A percentile compares a stretch with the other conserved stretches of the same genome.
These are phyloP conservation scores for Palythoa grandiflora DNA, from an alignment of 92 coral and sea anemone genomes.

Conservation along the genomic window DNA sequence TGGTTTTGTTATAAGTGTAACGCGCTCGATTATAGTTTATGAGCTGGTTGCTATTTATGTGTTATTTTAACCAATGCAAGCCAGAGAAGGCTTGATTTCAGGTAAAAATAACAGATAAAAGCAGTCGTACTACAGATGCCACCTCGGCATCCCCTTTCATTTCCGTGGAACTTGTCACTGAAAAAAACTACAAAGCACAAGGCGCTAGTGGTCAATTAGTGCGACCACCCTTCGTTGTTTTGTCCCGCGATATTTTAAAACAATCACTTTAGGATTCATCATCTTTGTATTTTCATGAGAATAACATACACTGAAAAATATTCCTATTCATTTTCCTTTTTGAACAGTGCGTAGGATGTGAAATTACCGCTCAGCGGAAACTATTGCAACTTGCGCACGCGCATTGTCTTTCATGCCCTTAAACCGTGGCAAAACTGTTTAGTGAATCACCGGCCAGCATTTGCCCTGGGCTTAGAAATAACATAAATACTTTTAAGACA, in stretches of 20 bases:
- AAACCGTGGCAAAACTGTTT: background rate
- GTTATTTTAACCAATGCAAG: constrained; percentile 30
- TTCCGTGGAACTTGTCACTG: constrained; percentile 1
- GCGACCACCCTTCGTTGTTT: constrained; percentile 36
- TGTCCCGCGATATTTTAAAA: constrained; percentile 23
- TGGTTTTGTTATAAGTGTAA: background rate
- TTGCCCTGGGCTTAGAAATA: background rate
- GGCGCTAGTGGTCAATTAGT: constrained; percentile 26
- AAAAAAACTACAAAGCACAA: constrained; percentile 21
- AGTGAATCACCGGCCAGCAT: background rate
- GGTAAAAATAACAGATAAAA: constrained; percentile 34
- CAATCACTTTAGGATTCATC: constrained; percentile 39
- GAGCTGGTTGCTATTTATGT: constrained; percentile 6
- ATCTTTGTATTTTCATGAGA: constrained; percentile 9
- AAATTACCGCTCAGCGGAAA: constrained; percentile 78
- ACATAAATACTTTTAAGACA: background rate
- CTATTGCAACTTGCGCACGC: constrained; percentile 50
- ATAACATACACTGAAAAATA: background rate
- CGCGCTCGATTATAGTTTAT: background rate
- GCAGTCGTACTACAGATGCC: background rate
- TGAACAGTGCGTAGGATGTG: constrained; percentile 40
- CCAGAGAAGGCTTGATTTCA: constrained; percentile 37
- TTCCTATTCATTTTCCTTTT: background rate
- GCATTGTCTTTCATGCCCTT: background rate
- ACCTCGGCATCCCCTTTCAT: constrained; percentile 28